Evolutionary conservation across 2,888 invertebrate genomes (phyloP), one percentile per base, ranked within the genome.

Genomic region (Andrena flavipes): DNA sequence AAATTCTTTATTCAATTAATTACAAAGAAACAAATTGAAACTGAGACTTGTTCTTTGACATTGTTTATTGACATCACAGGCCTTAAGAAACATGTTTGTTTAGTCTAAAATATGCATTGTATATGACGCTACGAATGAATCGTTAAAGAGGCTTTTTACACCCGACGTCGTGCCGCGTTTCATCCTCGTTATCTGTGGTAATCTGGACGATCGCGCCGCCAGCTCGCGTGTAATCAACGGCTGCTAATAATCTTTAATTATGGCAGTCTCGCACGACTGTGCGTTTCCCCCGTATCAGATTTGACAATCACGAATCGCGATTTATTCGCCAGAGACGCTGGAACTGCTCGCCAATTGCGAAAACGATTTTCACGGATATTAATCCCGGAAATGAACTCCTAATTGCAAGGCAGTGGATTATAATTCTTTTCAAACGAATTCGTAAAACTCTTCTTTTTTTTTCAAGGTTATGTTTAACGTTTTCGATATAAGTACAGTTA

Each of bases 241-340:
- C 76, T 60, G 29, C 51, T 76, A 73, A 82, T 82, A 82, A 81
- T 82, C 76, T 59, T 72, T 64, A 72, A 82, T 82, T 73, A 82
- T 60, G 48, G 26, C 64, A 4, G 49, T 3, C 51, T 51, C 29
- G 54, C 30, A 29, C 26, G 33, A 42, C 13, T 33, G 29, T 56
- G 54, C 51, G 51, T 54, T 48, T 29, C 26, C 76, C 51, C 16
- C 42, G n/a, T 20, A 30, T 80, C 72, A n/a, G 68, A 68, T 72
- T 69, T 48, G 51, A 33, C 48, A 69, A 69, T 78, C 62, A 33
- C 13, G 67, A 48, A 30, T 51, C 42, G n/a, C 7, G n/a, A 23
- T 48, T 81, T 81, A 80, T 80, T 81, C 75, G 70, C 65, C 72
- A 65, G 42, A 42, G 65, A 3, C 13, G 51, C 51, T 20, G 23